Conservation (phyloP, 2,888 invertebrate genomes). For the Athripsodes cinereus region DNA sequence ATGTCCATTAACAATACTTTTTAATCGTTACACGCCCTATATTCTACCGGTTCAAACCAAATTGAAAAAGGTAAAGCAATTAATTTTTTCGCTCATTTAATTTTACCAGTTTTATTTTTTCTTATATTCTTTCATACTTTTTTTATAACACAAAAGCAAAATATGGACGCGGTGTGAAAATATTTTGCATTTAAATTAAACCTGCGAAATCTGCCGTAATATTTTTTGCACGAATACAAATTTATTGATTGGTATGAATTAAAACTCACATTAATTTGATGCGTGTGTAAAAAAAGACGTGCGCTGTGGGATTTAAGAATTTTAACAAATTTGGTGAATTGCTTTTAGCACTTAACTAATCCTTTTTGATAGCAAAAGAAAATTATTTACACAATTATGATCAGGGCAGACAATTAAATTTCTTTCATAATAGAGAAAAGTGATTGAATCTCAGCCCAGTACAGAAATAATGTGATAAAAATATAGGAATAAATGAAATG, state of each 20-base stretch:
- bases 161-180: background rate
- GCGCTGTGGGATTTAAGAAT: background rate
- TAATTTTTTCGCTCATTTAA: conserved; percentile 12
- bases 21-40: conserved; percentile 8
- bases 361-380: too few relatives aligned
- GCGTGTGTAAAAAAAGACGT: background rate
- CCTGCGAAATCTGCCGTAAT: background rate
- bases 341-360: too few relatives aligned
- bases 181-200: conserved; percentile 1
- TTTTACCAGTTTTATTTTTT: background rate
- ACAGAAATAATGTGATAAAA: too few relatives aligned
- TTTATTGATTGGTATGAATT: background rate
- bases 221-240: too few relatives aligned
- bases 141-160: background rate
- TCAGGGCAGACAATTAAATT: too few relatives aligned
- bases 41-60: conserved; percentile 5
- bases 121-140: background rate
- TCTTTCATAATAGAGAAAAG: too few relatives aligned
- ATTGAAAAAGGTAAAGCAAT: conserved; percentile 17
- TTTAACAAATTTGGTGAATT: background rate
- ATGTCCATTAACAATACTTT: conserved; percentile 11
- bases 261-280: background rate
- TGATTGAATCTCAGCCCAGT: too few relatives aligned
- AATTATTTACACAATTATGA: too few relatives aligned
- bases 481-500: too few relatives aligned